These are phyloP conservation scores for Agrochola lota DNA, from an alignment of 2,888 invertebrate species.

Conservation along the genomic window DNA sequence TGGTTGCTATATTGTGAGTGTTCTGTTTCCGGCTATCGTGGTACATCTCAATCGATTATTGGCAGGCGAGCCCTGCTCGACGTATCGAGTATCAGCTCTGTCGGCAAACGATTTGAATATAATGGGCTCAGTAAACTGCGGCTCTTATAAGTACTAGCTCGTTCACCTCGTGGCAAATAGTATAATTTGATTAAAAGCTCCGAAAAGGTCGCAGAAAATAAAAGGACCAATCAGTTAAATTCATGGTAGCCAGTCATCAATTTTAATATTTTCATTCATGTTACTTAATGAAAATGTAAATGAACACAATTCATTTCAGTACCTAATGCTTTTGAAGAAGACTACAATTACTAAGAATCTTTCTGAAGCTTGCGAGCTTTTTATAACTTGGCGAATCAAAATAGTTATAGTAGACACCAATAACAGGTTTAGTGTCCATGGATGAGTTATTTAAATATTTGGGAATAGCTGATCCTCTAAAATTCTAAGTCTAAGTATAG, in stretches of 20 bases:
- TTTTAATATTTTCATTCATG: constrained; percentile 39
- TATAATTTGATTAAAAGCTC: constrained; percentile 14
- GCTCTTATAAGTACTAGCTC: neutral
- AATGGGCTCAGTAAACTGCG: constrained; percentile 16
- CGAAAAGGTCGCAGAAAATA: neutral
- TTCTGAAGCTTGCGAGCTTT: neutral
- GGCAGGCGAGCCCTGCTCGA: constrained; percentile 10
- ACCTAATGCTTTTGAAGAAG: neutral
- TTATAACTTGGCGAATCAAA: neutral
- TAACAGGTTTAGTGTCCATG: neutral
- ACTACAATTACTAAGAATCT: neutral
- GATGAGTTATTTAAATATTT: neutral
- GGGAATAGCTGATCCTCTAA: neutral
- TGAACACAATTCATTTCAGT: constrained; percentile 9
- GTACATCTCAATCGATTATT: constrained; percentile 35
- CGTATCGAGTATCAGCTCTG: neutral
- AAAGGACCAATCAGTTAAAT: neutral
- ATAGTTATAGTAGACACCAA: neutral
- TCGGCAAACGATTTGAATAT: constrained; percentile 4
- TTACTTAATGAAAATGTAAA: constrained; percentile 31
- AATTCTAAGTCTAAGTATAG: neutral
- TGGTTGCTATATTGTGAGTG: constrained; percentile 16
- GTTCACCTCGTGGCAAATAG: neutral
- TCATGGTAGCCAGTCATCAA: constrained; percentile 19
- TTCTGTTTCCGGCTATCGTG: constrained; percentile 9